Evolutionary conservation across 2,888 invertebrate genomes (phyloP).

Genomic region (Orchesellides sinensis): DNA sequence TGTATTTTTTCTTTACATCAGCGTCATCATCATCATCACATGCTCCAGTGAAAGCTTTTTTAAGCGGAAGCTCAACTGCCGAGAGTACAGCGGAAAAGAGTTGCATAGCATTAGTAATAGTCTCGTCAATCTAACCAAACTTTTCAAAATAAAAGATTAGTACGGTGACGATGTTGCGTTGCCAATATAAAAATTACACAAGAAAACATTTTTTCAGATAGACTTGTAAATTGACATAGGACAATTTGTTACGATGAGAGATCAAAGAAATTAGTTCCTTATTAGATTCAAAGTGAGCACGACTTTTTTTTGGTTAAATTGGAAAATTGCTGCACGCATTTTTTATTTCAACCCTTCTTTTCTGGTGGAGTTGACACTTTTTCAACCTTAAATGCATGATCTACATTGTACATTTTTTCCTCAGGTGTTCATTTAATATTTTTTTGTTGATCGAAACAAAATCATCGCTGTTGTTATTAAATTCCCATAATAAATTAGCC

Average conservation of each 20-base stretch:
- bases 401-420: neutral
- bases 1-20: neutral
- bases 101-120: no score
- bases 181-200: no score
- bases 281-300: slow-evolving; percentile 14
- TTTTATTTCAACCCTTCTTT: neutral
- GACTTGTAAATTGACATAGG: neutral
- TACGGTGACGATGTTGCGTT: no score
- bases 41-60: neutral
- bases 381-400: neutral
- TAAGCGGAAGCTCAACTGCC: neutral
- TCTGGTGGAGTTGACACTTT: slow-evolving; percentile 10
- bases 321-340: neutral
- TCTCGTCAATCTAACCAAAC: no score
- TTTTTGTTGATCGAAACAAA: neutral
- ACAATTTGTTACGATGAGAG: neutral
- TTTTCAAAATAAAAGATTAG: no score
- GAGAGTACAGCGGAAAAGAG: no score
- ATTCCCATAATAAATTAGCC: slow-evolving; percentile 7
- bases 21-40: neutral
- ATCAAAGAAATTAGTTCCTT: neutral
- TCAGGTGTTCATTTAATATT: slow-evolving; percentile 8
- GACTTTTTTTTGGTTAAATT: neutral
- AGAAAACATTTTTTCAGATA: neutral
- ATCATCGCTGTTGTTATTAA: slow-evolving; percentile 2